Conservation (phyloP, 1,140 invertebrate genomes). For the Pantala flavescens region DNA sequence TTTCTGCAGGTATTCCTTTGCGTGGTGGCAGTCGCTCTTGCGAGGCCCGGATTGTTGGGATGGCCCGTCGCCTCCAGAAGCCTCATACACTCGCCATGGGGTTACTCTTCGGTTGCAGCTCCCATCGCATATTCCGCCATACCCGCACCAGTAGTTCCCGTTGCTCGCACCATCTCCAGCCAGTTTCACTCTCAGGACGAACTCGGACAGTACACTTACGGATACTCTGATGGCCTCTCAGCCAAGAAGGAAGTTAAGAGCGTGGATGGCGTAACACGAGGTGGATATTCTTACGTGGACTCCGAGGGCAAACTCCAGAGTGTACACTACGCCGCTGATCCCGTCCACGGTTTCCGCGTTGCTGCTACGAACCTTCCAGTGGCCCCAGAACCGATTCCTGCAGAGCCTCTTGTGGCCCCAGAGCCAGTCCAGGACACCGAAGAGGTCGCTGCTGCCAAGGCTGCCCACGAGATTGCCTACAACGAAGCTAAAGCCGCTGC, state of each 20-base stretch:
- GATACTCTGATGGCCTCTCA: constrained; percentile 28
- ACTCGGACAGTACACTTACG: constrained; percentile 30
- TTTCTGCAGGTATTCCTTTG: no score
- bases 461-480: not conserved
- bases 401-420: constrained; percentile 16
- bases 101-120: no score
- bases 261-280: constrained; percentile 28
- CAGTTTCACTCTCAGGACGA: constrained; percentile 34
- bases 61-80: no score
- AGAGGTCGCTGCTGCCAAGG: constrained; percentile 20
- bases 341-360: constrained; percentile 49
- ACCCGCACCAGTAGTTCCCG: not conserved
- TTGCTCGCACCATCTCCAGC: constrained; percentile 18
- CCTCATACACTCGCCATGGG: no score
- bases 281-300: constrained; percentile 39
- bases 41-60: no score
- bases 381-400: constrained; percentile 23
- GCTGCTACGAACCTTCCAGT: constrained; percentile 50
- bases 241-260: constrained; percentile 29
- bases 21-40: no score
- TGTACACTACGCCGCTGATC: constrained; percentile 47
- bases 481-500: constrained; percentile 2
- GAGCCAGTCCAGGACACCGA: not conserved
- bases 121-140: no score
- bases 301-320: constrained; percentile 36